A percentile compares a stretch with the other conserved stretches of the same genome.
Evolutionary conservation across 1,140 invertebrate species (phyloP).

Genomic region (Elymnias hypermnestra): DNA sequence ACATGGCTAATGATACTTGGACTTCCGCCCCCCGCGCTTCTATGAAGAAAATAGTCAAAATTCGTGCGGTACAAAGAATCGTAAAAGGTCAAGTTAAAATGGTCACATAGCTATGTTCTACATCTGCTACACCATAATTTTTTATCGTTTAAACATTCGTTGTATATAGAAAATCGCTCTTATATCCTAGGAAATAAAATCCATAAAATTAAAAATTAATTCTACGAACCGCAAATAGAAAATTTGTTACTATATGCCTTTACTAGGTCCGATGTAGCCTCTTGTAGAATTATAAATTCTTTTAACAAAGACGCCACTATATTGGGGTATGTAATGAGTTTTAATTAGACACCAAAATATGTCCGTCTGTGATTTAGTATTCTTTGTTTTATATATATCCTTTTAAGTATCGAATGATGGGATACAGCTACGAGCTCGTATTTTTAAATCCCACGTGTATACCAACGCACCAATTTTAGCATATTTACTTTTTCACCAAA

Average conservation of each 20-base stretch:
- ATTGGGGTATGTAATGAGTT: slow-evolving; percentile 33
- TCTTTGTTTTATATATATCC: slow-evolving; percentile 23
- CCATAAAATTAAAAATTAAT: neutral
- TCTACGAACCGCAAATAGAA: slow-evolving; percentile 4
- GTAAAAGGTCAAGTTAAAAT: slow-evolving; percentile 30
- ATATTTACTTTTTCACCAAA: too few relatives aligned
- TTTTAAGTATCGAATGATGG: too few relatives aligned
- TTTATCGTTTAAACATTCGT: slow-evolving; percentile 26
- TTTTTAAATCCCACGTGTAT: too few relatives aligned
- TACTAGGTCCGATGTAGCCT: slow-evolving; percentile 12
- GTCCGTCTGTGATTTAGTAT: slow-evolving; percentile 21
- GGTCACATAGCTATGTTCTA: slow-evolving; percentile 38
- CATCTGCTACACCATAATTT: slow-evolving; percentile 48
- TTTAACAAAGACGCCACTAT: slow-evolving; percentile 21
- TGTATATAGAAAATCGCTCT: slow-evolving; percentile 15
- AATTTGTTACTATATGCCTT: slow-evolving; percentile 11
- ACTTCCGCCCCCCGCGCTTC: slow-evolving; percentile 22
- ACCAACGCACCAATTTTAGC: too few relatives aligned
- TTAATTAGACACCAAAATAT: slow-evolving; percentile 38
- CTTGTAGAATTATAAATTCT: slow-evolving; percentile 30
- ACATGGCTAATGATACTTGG: slow-evolving; percentile 23
- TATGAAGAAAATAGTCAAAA: slow-evolving; percentile 23
- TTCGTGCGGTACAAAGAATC: slow-evolving; percentile 40
- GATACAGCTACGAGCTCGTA: too few relatives aligned
- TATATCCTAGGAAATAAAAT: slow-evolving; percentile 18